These are phyloP conservation scores for Leptinotarsa rubiginosa DNA, from an alignment of 2,888 invertebrate species.

Conservation along the genomic window DNA sequence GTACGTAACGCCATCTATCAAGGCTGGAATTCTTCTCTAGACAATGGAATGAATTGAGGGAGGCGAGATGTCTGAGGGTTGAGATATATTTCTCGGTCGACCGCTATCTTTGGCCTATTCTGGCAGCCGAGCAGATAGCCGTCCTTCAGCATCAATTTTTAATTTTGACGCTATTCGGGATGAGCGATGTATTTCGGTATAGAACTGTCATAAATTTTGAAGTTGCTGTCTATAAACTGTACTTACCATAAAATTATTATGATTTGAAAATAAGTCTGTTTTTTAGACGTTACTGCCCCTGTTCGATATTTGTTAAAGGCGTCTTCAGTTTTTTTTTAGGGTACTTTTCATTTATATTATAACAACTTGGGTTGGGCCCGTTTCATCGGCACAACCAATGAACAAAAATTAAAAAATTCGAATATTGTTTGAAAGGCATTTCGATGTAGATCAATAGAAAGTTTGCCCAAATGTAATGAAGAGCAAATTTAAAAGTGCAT, in stretches of 20 bases:
- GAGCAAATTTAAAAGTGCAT: no score
- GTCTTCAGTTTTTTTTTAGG: no score
- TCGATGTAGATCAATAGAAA: no score
- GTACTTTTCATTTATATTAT: no score
- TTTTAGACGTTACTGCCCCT: neutral
- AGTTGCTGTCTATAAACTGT: no score
- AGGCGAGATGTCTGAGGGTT: slow-evolving; percentile 21
- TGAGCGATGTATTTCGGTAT: neutral
- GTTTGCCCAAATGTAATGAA: no score
- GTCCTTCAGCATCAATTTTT: slow-evolving; percentile 13
- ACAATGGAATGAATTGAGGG: slow-evolving; percentile 18
- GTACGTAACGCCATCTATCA: slow-evolving; percentile 21
- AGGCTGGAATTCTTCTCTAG: slow-evolving; percentile 18
- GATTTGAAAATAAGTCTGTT: neutral
- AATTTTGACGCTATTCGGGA: slow-evolving; percentile 8
- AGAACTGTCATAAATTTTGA: neutral
- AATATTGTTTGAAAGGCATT: no score
- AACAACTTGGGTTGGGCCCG: no score
- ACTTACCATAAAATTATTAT: neutral
- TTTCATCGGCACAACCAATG: no score
- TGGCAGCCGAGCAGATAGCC: slow-evolving; percentile 17
- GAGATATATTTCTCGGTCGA: slow-evolving; percentile 20
- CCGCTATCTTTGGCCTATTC: slow-evolving; percentile 20
- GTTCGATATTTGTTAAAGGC: no score
- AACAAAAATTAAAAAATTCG: no score